phyloP scores from a whole-genome alignment of 2,888 invertebrate genomes.

The Dolichopus griseipennis region DNA sequence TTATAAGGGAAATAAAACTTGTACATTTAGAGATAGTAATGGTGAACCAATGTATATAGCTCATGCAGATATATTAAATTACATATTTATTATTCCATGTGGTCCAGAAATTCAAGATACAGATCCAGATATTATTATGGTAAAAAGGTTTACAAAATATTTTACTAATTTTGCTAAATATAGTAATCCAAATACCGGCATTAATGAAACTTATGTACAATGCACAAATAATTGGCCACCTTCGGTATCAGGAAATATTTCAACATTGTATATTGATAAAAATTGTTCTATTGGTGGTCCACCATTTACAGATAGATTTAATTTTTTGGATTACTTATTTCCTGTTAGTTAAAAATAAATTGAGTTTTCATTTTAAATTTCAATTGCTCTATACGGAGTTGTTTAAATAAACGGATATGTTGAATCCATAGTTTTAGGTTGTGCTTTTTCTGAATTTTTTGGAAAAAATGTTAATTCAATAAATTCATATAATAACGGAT shows the following conservation, averaged over 20 bases:
- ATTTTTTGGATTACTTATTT: slow-evolving; percentile 23
- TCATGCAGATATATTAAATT: slow-evolving; percentile 35
- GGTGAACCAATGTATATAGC: slow-evolving; percentile 33
- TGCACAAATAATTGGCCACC: slow-evolving; percentile 16
- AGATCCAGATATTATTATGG: slow-evolving; percentile 39
- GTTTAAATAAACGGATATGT: too few species aligned
- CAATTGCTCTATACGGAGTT: too few species aligned
- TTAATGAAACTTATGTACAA: not conserved
- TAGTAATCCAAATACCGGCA: slow-evolving; percentile 21
- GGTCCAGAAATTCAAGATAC: slow-evolving; percentile 28
- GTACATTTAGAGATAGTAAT: slow-evolving; percentile 43
- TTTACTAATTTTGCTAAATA: slow-evolving; percentile 38
- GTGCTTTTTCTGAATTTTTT: too few species aligned
- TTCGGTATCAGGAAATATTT: slow-evolving; percentile 6
- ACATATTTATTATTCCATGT: slow-evolving; percentile 30
- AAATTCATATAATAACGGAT: too few species aligned
- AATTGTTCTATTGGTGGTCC: slow-evolving; percentile 16
- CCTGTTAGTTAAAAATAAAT: slow-evolving; percentile 10
- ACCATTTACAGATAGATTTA: slow-evolving; percentile 19
- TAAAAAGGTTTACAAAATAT: slow-evolving; percentile 39
- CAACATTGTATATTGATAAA: slow-evolving; percentile 22
- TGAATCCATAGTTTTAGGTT: too few species aligned
- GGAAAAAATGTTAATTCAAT: too few species aligned
- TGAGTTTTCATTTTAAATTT: too few species aligned
- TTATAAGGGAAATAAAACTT: slow-evolving; percentile 48